These are phyloP conservation scores for Vicugna pacos DNA, from an alignment of 2,113 vertebrate species.

Conservation along the genomic window DNA sequence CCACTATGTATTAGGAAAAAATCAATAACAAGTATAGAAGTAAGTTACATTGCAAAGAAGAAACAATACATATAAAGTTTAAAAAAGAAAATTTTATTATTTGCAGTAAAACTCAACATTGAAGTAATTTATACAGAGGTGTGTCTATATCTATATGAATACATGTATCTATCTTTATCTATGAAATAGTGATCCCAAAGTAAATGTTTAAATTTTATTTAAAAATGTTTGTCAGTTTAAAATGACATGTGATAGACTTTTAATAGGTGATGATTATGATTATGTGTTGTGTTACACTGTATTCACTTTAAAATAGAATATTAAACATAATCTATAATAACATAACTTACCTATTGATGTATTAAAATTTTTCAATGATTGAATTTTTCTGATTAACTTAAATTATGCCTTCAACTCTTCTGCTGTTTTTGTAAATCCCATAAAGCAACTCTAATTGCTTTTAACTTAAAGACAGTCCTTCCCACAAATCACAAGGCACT, in stretches of 20 bases:
- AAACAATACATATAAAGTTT: not conserved
- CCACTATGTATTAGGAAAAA: not conserved
- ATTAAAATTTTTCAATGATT: not conserved
- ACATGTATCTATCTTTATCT: not conserved
- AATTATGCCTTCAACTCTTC: not conserved
- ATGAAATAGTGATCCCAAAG: slow-evolving; percentile 7
- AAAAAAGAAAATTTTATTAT: slow-evolving; percentile 9
- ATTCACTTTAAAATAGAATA: slow-evolving; percentile 14
- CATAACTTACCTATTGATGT: not conserved
- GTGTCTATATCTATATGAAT: not conserved
- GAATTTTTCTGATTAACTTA: slow-evolving; percentile 14
- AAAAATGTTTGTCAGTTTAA: slow-evolving; percentile 17
- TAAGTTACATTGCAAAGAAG: slow-evolving; percentile 20
- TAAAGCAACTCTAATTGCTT: slow-evolving; percentile 7
- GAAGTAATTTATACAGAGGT: not conserved
- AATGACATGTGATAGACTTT: not conserved
- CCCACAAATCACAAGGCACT: not conserved
- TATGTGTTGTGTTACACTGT: not conserved
- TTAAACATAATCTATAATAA: not conserved
- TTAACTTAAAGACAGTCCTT: slow-evolving; percentile 10
- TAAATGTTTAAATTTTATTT: slow-evolving; percentile 26
- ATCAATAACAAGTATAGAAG: not conserved
- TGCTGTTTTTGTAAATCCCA: slow-evolving; percentile 3
- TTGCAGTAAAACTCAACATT: slow-evolving; percentile 12
- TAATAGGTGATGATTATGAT: not conserved